Evolutionary conservation across 2,797 vertebrate genomes (phyloP).

Genomic region (Novumbra hubbsi): DNA sequence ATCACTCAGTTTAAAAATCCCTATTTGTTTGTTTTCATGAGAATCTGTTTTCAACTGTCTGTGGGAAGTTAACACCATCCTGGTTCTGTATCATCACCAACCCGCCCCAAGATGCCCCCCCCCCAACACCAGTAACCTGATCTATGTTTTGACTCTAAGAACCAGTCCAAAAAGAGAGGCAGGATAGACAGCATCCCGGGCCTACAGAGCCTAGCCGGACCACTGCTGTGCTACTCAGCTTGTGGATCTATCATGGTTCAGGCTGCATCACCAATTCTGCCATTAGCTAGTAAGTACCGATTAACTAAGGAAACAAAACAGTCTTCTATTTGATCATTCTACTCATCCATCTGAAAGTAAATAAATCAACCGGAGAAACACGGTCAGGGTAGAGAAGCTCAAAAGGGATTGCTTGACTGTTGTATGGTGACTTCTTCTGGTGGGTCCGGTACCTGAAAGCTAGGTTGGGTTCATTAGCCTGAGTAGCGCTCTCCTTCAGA

Average conservation of each 20-base stretch:
- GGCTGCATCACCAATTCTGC: background rate
- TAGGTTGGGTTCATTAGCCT: too few species aligned
- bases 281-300: background rate
- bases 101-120: slow-evolving; percentile 29
- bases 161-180: slow-evolving; percentile 2
- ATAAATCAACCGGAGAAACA: too few species aligned
- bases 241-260: slow-evolving; percentile 18
- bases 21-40: background rate
- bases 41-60: slow-evolving; percentile 17
- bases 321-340: background rate
- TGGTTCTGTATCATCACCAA: slow-evolving; percentile 20
- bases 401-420: too few species aligned
- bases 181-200: slow-evolving; percentile 5
- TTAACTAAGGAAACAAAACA: background rate
- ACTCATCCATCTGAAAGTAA: background rate
- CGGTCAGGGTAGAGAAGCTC: too few species aligned
- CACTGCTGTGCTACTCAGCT: background rate
- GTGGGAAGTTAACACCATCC: slow-evolving; percentile 31
- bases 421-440: too few species aligned
- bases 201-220: background rate
- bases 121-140: slow-evolving; percentile 17
- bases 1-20: background rate
- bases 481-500: too few species aligned
- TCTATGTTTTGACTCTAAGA: slow-evolving; percentile 19
- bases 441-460: too few species aligned